Evolutionary conservation across 2,797 vertebrate species (phyloP), one percentile per base, ranked within the genome.

Genomic region (Mus minutoides): DNA sequence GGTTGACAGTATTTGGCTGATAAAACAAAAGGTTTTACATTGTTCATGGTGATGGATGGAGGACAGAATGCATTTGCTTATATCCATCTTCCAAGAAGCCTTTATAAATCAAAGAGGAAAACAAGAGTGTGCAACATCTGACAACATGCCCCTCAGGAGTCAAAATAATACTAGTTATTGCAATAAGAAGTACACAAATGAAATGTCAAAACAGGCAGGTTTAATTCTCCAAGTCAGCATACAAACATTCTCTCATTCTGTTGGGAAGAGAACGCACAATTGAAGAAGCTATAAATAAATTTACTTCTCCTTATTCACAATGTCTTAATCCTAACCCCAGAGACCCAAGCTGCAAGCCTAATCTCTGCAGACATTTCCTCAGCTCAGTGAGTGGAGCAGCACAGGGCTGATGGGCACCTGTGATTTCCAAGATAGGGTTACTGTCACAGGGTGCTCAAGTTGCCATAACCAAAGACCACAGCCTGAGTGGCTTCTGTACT

Each of bases 341-440:
- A 34, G 34, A 29, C 22, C 67, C 1, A 1, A 6, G 46, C 29
- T 52, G 4, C 0, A 0, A 85, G 64, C 8, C 34, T 60, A 40
- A 40, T 37, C 54, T 7, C 37, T 1, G 0, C 11, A 16, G 71
- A 31, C 3, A 11, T 24, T 11, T 49, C n/a, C 10, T 2, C 16
- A 40, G 62, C 17, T 89, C 24, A 0, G 62, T 12, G 40, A 12
- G n/a, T n/a, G n/a, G n/a, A n/a, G n/a, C n/a, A n/a, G n/a, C n/a
- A n/a, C n/a, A n/a, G 0, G 16, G 17, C 6, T 7, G 40, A 16
- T 13, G 7, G 16, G 13, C 0, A 0, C n/a, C 31, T 4, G 0
- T 1, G 1, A 29, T 43, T 56, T 56, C 11, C 9, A 52, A 69
- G 40, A 7, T 0, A 34, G 5, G 22, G 12, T 2, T 1, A 14